Percentiles rank a stretch among this genome's conserved stretches.
phyloP scores from a whole-genome alignment of 2,888 invertebrate species.

The Phragmatobia fuliginosa region DNA sequence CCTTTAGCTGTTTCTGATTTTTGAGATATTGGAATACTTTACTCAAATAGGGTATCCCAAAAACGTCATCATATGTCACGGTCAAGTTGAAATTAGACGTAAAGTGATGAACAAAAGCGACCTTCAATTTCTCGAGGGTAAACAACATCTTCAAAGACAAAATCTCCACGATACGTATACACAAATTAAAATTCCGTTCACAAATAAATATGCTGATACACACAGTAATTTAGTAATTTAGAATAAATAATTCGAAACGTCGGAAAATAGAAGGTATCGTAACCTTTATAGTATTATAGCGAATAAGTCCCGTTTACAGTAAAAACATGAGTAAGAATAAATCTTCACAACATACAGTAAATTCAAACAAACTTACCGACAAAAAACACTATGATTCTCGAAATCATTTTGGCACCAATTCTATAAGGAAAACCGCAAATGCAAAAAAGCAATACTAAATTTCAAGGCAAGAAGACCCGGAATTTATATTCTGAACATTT shows the following conservation, averaged over 20 bases:
- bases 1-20: not conserved
- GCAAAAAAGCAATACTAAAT: conserved; percentile 43
- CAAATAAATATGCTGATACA: too few species aligned
- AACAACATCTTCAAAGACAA: conserved; percentile 15
- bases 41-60: not conserved
- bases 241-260: too few species aligned
- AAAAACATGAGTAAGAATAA: too few species aligned
- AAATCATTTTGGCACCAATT: conserved; percentile 66
- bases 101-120: conserved; percentile 31
- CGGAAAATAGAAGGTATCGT: too few species aligned
- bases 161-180: not conserved
- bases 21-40: not conserved
- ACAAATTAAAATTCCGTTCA: conserved; percentile 16
- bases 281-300: too few species aligned
- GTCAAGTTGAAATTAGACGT: not conserved
- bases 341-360: conserved; percentile 17
- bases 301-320: too few species aligned
- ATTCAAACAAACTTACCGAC: conserved; percentile 70
- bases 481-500: conserved; percentile 48
- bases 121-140: conserved; percentile 39
- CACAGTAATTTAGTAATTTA: not conserved
- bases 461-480: conserved; percentile 61
- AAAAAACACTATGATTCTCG: conserved; percentile 67
- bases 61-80: conserved; percentile 7
- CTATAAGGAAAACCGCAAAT: conserved; percentile 70